A percentile compares a stretch with the other conserved stretches of the same genome.
Evolutionary conservation across 2,888 invertebrate species (phyloP).

Genomic region (Periphyllus acericola): DNA sequence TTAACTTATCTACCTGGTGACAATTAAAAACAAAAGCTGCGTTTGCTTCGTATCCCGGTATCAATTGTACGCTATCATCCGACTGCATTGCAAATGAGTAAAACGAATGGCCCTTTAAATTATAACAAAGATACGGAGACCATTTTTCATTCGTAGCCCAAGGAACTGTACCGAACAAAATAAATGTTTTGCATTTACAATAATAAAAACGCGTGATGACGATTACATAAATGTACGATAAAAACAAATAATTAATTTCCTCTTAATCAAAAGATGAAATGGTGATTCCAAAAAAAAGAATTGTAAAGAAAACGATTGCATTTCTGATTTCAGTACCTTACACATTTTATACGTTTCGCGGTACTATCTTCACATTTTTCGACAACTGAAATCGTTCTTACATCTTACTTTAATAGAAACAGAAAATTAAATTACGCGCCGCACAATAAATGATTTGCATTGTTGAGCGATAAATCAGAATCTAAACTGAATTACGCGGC

Average conservation of each 20-base stretch:
- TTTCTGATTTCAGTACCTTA: neutral
- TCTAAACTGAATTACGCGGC: neutral
- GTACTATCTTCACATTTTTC: neutral
- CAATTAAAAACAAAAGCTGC: neutral
- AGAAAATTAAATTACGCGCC: neutral
- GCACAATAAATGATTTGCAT: too few relatives aligned
- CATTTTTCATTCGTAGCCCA: neutral
- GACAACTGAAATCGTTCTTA: neutral
- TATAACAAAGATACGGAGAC: neutral
- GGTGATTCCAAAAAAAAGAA: neutral
- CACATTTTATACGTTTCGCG: neutral
- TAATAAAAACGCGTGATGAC: neutral
- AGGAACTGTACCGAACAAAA: neutral
- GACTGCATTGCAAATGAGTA: neutral
- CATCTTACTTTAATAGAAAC: neutral
- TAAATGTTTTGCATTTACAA: neutral
- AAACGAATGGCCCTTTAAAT: constrained; percentile 12
- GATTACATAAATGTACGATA: neutral
- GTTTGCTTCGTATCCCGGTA: neutral
- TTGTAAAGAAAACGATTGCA: neutral
- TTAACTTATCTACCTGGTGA: neutral
- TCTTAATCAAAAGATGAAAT: neutral
- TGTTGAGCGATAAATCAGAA: neutral
- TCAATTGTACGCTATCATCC: neutral
- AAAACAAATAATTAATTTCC: neutral